These are phyloP conservation scores for Blomia tropicalis DNA, from an alignment of 2,888 invertebrate species.

Conservation along the genomic window DNA sequence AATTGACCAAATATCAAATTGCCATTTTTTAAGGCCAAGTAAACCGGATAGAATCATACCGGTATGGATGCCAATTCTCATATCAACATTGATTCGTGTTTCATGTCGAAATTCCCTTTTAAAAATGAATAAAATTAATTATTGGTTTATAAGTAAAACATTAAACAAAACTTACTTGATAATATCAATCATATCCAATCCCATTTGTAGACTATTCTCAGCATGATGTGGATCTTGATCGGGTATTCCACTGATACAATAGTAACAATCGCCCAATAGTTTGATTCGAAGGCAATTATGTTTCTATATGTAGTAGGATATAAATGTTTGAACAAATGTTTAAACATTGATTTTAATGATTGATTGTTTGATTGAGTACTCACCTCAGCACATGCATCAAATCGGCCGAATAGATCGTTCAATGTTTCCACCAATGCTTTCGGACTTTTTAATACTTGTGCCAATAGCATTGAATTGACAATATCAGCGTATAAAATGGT, in stretches of 20 bases:
- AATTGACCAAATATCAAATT: conserved; percentile 77
- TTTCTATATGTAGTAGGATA: conserved; percentile 21
- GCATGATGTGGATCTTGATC: conserved; percentile 61
- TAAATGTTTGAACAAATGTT: too few relatives aligned
- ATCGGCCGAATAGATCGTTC: conserved; percentile 75
- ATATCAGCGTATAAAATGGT: conserved; percentile 79
- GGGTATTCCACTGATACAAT: conserved; percentile 75
- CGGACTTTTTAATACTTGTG: conserved; percentile 56
- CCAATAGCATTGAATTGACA: conserved; percentile 76
- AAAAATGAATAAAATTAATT: conserved; percentile 16
- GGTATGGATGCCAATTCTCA: conserved; percentile 89
- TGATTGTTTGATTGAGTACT: conserved; percentile 14
- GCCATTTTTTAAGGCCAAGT: conserved; percentile 82
- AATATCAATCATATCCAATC: conserved; percentile 78
- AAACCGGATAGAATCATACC: conserved; percentile 80
- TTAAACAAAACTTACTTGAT: conserved; percentile 60
- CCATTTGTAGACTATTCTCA: conserved; percentile 71
- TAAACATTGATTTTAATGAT: not conserved
- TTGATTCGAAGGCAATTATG: conserved; percentile 56
- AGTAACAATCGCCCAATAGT: conserved; percentile 83
- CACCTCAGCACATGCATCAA: conserved; percentile 72
- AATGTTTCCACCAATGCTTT: conserved; percentile 66
- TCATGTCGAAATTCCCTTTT: conserved; percentile 45
- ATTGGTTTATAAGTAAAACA: too few relatives aligned
- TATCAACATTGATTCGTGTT: conserved; percentile 67